Evolutionary conservation across 2,113 vertebrate species (phyloP).

Genomic region (Myanophis thanlyinensis): DNA sequence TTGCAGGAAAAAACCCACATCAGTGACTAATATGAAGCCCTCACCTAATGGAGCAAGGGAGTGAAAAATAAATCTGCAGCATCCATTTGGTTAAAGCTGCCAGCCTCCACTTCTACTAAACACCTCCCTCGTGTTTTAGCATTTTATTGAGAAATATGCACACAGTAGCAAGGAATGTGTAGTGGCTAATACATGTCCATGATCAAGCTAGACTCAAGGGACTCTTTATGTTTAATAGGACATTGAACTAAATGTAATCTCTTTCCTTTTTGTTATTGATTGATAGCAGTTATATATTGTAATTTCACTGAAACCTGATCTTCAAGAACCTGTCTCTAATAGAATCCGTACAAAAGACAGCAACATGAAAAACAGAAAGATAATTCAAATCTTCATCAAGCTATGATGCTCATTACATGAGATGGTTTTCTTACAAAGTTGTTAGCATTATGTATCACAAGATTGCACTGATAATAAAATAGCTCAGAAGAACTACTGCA

Average conservation of each 20-base stretch:
- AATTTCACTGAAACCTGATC: neutral
- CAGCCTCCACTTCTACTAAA: neutral
- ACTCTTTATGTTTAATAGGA: neutral
- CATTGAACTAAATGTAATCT: neutral
- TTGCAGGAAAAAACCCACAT: neutral
- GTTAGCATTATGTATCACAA: neutral
- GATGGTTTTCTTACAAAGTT: neutral
- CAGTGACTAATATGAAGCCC: neutral
- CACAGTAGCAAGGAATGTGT: neutral
- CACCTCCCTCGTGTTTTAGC: neutral
- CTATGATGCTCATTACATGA: neutral
- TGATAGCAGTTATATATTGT: neutral
- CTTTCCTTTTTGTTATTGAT: neutral
- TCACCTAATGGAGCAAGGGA: neutral
- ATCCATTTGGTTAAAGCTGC: neutral
- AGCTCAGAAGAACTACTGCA: neutral
- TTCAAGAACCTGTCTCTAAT: neutral
- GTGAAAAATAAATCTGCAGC: neutral
- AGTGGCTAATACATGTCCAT: neutral
- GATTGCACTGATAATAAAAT: neutral
- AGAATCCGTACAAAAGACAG: neutral
- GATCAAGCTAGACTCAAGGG: neutral
- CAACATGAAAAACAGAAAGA: neutral
- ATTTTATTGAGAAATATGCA: neutral
- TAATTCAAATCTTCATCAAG: neutral